phyloP scores from a whole-genome alignment of 2,113 vertebrate species.

The Cochlearius cochlearius region DNA sequence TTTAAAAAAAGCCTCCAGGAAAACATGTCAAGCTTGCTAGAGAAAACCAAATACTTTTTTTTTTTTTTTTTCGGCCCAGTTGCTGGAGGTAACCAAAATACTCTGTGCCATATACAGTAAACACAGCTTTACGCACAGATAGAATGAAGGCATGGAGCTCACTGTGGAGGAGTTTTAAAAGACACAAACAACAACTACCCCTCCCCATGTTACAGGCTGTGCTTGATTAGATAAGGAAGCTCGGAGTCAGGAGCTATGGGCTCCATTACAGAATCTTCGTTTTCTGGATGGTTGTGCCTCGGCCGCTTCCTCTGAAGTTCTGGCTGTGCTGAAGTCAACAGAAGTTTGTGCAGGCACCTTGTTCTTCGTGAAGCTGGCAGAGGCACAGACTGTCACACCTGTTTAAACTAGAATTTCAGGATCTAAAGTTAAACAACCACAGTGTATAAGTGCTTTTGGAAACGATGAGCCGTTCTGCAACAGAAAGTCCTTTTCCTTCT shows the following conservation, averaged over 20 bases:
- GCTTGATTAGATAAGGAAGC: background rate
- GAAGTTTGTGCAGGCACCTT: background rate
- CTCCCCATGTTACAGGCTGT: background rate
- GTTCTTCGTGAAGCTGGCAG: background rate
- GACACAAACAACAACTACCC: background rate
- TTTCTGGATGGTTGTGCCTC: background rate
- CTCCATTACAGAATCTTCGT: background rate
- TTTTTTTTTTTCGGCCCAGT: background rate
- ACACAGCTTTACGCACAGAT: background rate
- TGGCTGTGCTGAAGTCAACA: background rate
- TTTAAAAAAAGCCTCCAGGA: background rate
- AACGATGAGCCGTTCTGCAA: background rate
- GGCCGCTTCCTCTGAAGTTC: background rate
- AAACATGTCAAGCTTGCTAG: background rate
- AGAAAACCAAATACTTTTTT: background rate
- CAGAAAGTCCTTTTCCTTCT: background rate
- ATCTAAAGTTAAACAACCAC: background rate
- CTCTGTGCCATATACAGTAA: background rate
- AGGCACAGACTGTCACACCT: background rate
- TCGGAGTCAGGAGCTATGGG: background rate
- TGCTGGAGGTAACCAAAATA: slow-evolving; percentile 10
- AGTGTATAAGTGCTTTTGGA: background rate
- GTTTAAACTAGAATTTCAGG: background rate
- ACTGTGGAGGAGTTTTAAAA: background rate
- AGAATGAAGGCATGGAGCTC: background rate